These are phyloP conservation scores for Melanogrammus aeglefinus DNA, from an alignment of 2,797 vertebrate genomes.

Conservation along the genomic window DNA sequence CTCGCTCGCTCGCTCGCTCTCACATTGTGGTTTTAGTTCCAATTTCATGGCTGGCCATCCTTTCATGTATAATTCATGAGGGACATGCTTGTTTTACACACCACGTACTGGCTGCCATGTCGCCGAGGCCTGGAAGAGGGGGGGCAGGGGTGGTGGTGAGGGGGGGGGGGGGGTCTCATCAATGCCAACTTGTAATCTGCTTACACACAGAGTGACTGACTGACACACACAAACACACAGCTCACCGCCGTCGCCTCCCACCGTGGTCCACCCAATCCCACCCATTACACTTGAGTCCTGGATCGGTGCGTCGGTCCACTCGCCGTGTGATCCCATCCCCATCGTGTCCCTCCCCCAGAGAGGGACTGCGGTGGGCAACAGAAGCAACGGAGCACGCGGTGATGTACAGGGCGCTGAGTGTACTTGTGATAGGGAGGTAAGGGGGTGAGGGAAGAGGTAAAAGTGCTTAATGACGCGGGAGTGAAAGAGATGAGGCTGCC, in stretches of 20 bases:
- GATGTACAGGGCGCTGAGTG: background rate
- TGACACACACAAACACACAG: constrained; percentile 12
- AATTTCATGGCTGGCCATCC: constrained; percentile 63
- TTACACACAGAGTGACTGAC: constrained; percentile 62
- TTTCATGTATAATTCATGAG: constrained; percentile 73
- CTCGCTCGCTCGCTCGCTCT: constrained; percentile 31
- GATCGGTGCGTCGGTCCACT: constrained; percentile 39
- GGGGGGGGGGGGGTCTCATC: constrained; percentile 8
- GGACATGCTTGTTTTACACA: constrained; percentile 71
- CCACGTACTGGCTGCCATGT: constrained; percentile 64
- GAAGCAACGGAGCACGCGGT: background rate
- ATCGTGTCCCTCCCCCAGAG: too few species aligned
- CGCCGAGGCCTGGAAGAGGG: constrained; percentile 50
- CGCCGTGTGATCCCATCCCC: background rate
- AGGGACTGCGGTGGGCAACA: too few species aligned
- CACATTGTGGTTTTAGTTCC: constrained; percentile 40
- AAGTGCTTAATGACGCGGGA: background rate
- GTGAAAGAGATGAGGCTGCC: background rate
- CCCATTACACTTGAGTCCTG: constrained; percentile 64
- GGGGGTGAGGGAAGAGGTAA: background rate
- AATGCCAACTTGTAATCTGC: constrained; percentile 68
- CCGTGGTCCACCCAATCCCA: constrained; percentile 46
- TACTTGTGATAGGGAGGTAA: background rate
- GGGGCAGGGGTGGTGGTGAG: constrained; percentile 18
- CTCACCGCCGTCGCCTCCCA: background rate